Conservation (phyloP, 2,888 invertebrate species). For the Neoaliturus tenellus region DNA sequence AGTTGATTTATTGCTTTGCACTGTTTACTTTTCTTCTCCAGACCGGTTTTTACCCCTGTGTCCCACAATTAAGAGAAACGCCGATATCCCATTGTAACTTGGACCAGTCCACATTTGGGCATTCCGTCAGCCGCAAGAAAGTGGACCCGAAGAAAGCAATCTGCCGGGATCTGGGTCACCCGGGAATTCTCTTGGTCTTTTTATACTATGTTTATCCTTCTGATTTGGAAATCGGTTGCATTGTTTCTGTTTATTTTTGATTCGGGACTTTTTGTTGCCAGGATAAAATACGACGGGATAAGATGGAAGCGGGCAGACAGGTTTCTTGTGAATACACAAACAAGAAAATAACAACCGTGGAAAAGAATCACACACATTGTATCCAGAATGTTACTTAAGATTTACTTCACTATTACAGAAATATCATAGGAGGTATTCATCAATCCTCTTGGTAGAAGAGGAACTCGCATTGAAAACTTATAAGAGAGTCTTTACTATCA, state of each 20-base stretch:
- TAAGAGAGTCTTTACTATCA: no score
- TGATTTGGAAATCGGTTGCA: neutral
- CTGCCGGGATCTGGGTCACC: conserved; percentile 10
- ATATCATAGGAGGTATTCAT: no score
- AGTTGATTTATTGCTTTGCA: conserved; percentile 25
- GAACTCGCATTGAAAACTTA: no score
- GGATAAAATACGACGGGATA: no score
- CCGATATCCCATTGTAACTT: neutral
- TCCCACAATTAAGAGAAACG: conserved; percentile 34
- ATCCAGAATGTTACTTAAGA: no score
- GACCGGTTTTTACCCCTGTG: conserved; percentile 4
- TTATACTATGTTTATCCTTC: neutral
- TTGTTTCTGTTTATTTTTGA: neutral
- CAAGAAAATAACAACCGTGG: no score
- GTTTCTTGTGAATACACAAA: no score
- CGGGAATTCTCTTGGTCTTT: neutral
- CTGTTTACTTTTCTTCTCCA: conserved; percentile 12
- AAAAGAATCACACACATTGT: no score
- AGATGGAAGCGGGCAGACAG: no score
- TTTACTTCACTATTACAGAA: no score
- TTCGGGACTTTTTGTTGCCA: neutral
- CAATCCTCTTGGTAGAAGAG: no score
- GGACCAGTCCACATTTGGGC: conserved; percentile 29
- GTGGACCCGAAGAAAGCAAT: conserved; percentile 34
- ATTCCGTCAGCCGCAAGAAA: conserved; percentile 45